Evolutionary conservation across 2,113 vertebrate genomes (phyloP).

Genomic region (Rostratula benghalensis): DNA sequence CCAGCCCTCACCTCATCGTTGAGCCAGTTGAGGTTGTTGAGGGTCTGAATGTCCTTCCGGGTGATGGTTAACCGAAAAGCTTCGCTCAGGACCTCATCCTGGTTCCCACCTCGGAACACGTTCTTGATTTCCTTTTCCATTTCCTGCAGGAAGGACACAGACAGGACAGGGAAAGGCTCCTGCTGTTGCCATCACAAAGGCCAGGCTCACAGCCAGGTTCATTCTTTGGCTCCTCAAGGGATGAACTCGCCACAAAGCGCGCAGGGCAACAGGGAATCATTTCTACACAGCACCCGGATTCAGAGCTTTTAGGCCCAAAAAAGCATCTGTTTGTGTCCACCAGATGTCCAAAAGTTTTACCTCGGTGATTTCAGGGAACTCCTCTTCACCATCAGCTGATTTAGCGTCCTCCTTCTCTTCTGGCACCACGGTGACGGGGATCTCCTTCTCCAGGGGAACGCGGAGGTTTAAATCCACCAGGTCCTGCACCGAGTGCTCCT

Average conservation of each 20-base stretch:
- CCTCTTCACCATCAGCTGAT: slow-evolving; percentile 73
- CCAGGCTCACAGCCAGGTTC: background rate
- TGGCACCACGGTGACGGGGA: slow-evolving; percentile 81
- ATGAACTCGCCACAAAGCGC: rapidly evolving
- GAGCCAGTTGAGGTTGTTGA: slow-evolving; percentile 94
- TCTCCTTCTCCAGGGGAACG: slow-evolving; percentile 93
- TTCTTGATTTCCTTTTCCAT: slow-evolving; percentile 89
- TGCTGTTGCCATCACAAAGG: background rate
- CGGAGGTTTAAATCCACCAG: slow-evolving; percentile 85
- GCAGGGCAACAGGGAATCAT: rapidly evolving
- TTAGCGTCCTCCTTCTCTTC: slow-evolving; percentile 63
- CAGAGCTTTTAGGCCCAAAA: rapidly evolving
- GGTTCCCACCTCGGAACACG: slow-evolving; percentile 82
- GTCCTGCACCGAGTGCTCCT: slow-evolving; percentile 71
- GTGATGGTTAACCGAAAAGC: slow-evolving; percentile 93
- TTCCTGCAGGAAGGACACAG: slow-evolving; percentile 72
- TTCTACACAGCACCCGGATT: rapidly evolving
- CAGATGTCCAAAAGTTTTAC: slow-evolving; percentile 44
- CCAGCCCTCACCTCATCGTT: slow-evolving; percentile 87
- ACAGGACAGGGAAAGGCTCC: background rate
- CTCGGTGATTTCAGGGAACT: slow-evolving; percentile 91
- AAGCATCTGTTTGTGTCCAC: rapidly evolving
- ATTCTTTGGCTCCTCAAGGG: background rate
- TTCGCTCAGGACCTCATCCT: slow-evolving; percentile 93
- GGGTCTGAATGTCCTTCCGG: slow-evolving; percentile 95